A percentile compares a stretch with the other conserved stretches of the same genome.
Evolutionary conservation across 2,888 invertebrate genomes (phyloP).

Genomic region (Bhutanitis thaidina): DNA sequence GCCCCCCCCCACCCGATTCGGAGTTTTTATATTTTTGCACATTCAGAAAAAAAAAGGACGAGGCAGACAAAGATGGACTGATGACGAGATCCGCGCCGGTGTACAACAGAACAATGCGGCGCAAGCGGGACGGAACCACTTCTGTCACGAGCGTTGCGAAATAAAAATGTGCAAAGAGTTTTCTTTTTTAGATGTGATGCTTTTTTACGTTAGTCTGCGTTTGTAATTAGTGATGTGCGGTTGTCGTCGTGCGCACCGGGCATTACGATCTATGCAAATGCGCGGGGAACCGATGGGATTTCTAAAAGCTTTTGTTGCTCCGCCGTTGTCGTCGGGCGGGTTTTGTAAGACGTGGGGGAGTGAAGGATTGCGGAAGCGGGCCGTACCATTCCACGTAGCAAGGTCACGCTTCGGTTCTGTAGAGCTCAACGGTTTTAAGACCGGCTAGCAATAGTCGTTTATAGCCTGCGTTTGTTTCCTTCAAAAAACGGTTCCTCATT

Average conservation of each 20-base stretch:
- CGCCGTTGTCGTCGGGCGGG: slow-evolving; percentile 20
- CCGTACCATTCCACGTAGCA: slow-evolving; percentile 45
- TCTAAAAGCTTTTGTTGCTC: slow-evolving; percentile 53
- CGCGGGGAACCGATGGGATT: slow-evolving; percentile 33
- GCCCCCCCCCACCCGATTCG: slow-evolving; percentile 67
- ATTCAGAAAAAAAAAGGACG: slow-evolving; percentile 75
- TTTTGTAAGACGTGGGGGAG: slow-evolving; percentile 41
- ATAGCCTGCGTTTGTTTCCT: slow-evolving; percentile 37
- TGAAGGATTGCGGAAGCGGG: slow-evolving; percentile 53
- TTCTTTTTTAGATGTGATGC: slow-evolving; percentile 76
- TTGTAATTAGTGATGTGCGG: slow-evolving; percentile 78
- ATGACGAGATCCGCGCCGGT: slow-evolving; percentile 59
- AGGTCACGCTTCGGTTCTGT: slow-evolving; percentile 44
- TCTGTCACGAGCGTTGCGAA: slow-evolving; percentile 70
- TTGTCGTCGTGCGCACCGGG: slow-evolving; percentile 62
- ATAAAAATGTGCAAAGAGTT: slow-evolving; percentile 77
- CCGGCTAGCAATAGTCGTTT: slow-evolving; percentile 23
- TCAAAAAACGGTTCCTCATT: slow-evolving; percentile 46
- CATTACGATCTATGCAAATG: slow-evolving; percentile 69
- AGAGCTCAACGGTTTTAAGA: slow-evolving; percentile 37
- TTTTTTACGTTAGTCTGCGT: slow-evolving; percentile 78
- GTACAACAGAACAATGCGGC: slow-evolving; percentile 57
- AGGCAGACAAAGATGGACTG: slow-evolving; percentile 78
- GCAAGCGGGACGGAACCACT: slow-evolving; percentile 66
- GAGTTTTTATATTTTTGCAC: slow-evolving; percentile 79